These are phyloP conservation scores for Lagopus leucura DNA, from an alignment of 2,113 vertebrate species.

Conservation along the genomic window DNA sequence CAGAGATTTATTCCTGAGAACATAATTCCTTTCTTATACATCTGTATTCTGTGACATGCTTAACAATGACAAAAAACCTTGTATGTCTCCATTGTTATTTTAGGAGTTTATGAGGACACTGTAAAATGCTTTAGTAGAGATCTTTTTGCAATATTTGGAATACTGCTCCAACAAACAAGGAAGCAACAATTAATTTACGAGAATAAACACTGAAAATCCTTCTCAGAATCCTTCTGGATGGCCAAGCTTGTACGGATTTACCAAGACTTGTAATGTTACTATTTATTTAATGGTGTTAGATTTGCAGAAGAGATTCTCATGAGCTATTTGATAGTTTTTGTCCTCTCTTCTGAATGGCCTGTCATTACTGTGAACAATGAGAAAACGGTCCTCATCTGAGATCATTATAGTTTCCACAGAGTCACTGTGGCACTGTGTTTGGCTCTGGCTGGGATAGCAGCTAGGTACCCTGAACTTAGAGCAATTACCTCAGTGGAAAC, in stretches of 20 bases:
- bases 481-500: neutral
- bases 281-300: neutral
- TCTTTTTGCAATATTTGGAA: neutral
- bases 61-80: neutral
- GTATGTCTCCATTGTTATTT: neutral
- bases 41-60: neutral
- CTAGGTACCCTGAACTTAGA: neutral
- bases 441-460: neutral
- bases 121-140: neutral
- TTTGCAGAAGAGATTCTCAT: neutral
- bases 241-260: slow-evolving; percentile 16
- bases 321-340: neutral
- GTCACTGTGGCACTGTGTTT: accelerated
- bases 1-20: slow-evolving; percentile 26
- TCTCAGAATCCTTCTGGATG: neutral
- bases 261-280: slow-evolving; percentile 8
- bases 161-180: neutral
- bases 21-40: neutral
- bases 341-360: neutral
- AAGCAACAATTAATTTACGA: neutral
- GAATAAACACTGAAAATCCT: slow-evolving; percentile 13
- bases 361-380: neutral
- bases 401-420: neutral
- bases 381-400: neutral
- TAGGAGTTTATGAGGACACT: neutral